phyloP scores from a whole-genome alignment of 2,797 vertebrate species.

The Sebastes taczanowskii region DNA sequence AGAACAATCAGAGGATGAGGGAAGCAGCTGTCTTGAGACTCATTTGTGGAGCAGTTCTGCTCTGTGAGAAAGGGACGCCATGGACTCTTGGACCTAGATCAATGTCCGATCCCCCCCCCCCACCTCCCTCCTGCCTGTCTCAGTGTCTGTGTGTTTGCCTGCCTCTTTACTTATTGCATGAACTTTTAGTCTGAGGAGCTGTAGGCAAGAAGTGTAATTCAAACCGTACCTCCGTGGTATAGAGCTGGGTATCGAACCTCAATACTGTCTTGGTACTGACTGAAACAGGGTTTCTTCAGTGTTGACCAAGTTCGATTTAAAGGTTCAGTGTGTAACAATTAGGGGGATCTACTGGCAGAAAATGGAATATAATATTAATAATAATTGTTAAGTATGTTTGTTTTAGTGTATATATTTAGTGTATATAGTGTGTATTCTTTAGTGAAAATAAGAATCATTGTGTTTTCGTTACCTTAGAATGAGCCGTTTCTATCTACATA shows the following conservation, averaged over 20 bases:
- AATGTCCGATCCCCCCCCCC: conserved; percentile 17
- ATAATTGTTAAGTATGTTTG: neutral
- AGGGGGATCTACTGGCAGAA: neutral
- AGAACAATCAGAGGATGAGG: conserved; percentile 39
- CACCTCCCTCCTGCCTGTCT: neutral
- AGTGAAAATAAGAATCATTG: too few species aligned
- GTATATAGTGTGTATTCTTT: too few species aligned
- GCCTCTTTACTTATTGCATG: neutral
- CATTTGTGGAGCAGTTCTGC: conserved; percentile 46
- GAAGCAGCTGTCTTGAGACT: conserved; percentile 55
- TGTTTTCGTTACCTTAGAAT: too few species aligned
- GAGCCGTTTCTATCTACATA: too few species aligned
- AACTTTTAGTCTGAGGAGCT: conserved; percentile 18
- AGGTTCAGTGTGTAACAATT: neutral
- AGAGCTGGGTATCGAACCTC: neutral
- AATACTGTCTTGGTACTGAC: neutral
- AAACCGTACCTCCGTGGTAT: neutral
- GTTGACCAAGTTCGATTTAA: neutral
- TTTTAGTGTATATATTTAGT: neutral
- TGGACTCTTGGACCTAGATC: conserved; percentile 31
- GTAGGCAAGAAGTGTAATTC: neutral
- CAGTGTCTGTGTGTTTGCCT: conserved; percentile 3
- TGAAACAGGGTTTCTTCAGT: neutral
- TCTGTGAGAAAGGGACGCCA: conserved; percentile 10
- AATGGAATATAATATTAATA: neutral